Evolutionary conservation across 2,113 vertebrate genomes (phyloP), one percentile per base, ranked within the genome.

Genomic region (Callospermophilus lateralis): DNA sequence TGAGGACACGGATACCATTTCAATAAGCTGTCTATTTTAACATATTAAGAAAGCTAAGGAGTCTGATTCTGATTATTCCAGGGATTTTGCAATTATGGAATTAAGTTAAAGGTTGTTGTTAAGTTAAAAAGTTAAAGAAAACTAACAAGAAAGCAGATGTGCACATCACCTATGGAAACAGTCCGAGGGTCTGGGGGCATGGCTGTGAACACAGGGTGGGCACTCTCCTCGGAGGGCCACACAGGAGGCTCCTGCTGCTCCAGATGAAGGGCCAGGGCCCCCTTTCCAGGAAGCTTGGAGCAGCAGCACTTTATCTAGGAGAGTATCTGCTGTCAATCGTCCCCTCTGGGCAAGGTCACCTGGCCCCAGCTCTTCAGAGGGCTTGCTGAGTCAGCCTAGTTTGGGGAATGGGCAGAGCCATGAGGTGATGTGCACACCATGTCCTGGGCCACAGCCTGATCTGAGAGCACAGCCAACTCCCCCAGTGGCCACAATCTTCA

Each of bases 341-440:
- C 1, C 1, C 6, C 3, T 7, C 32, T 53, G 4, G 4, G 9
- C 1, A 30, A 5, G 0, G 1, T 30, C 0, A 8, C 24, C 48
- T 1, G 11, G 30, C 10, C 4, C 28, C 9, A 61, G 77, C 17
- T 45, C 26, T 28, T 32, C 37, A 6, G 24, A 34, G 45, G 45
- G 45, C 45, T 45, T 45, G 45, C 45, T 45, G 45, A 45, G 45
- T 1, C 45, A 45, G 51, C 48, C 9, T 3, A 65, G 24, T 28
- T 22, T 22, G 11, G 2, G 13, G 34, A 30, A 34, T 17, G n/a
- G 45, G 2, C 37, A 1, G 34, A 32, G 9, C 45, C 45, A 45
- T 45, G 45, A 45, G 45, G 45, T 45, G 45, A 45, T 45, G 45
- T 1, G 45, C 45, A 45, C 1, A 45, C 45, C 8, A 45, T 45